Evolutionary conservation across 2,797 vertebrate genomes (phyloP).

Genomic region (Hydrocynus forskahlii): DNA sequence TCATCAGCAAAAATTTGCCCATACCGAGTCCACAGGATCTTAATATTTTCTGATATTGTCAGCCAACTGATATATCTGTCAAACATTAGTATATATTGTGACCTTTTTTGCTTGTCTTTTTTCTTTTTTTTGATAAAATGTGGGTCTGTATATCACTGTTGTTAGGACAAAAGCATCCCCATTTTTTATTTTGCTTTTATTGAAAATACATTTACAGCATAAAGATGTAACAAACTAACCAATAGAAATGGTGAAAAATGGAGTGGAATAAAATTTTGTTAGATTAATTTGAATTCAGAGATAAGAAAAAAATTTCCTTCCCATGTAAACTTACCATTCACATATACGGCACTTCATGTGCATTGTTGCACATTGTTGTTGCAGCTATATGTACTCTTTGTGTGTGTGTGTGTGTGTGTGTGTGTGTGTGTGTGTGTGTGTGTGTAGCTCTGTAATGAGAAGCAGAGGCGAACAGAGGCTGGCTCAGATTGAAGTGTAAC

Average conservation of each 20-base stretch:
- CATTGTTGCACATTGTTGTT: not conserved
- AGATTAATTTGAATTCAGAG: no score
- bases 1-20: not conserved
- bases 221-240: not conserved
- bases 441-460: conserved; percentile 43
- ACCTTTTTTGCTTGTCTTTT: not conserved
- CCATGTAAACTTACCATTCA: not conserved
- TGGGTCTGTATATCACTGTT: not conserved
- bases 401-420: conserved; percentile 21
- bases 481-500: conserved; percentile 64
- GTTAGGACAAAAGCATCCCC: no score
- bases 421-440: conserved; percentile 15
- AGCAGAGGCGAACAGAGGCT: conserved; percentile 43
- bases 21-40: not conserved
- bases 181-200: no score
- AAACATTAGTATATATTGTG: not conserved
- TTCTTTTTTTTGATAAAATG: no score
- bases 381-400: not conserved
- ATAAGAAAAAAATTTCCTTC: not conserved
- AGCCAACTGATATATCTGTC: not conserved
- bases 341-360: not conserved
- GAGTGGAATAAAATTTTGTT: not conserved
- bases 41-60: not conserved
- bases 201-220: not conserved
- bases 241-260: not conserved